Conservation (phyloP, 2,888 invertebrate genomes). For the Chymomyza amoena region DNA sequence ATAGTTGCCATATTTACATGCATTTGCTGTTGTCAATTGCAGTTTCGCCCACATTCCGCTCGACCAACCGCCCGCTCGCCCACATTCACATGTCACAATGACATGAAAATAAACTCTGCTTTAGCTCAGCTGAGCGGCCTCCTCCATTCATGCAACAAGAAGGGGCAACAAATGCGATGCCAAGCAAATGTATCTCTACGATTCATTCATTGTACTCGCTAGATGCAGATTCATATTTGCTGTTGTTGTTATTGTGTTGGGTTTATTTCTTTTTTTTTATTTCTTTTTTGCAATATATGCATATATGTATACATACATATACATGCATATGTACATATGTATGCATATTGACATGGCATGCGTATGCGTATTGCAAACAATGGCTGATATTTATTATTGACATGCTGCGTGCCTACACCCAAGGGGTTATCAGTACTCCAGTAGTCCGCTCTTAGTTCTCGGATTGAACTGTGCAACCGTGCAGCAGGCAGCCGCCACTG, state of each 20-base stretch:
- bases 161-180: neutral
- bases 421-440: constrained; percentile 57
- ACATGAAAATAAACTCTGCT: constrained; percentile 53
- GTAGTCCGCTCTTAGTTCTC: neutral
- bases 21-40: constrained; percentile 37
- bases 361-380: constrained; percentile 46
- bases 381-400: constrained; percentile 67
- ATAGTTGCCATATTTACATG: constrained; percentile 35
- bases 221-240: neutral
- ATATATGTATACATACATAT: neutral
- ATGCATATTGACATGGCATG: constrained; percentile 10
- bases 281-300: constrained; percentile 23
- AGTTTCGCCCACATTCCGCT: neutral
- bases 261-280: constrained; percentile 61
- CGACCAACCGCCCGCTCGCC: constrained; percentile 15
- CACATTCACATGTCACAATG: constrained; percentile 36
- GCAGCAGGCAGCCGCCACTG: constrained; percentile 26
- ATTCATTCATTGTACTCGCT: constrained; percentile 40
- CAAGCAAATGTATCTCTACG: neutral
- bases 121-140: constrained; percentile 2
- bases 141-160: neutral
- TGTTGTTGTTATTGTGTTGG: constrained; percentile 45
- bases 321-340: constrained; percentile 7
- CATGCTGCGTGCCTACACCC: constrained; percentile 43
- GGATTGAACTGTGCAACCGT: constrained; percentile 6